Evolutionary conservation across 2,888 invertebrate species (phyloP), one percentile per base, ranked within the genome.

Genomic region (Ochropleura leucogaster): DNA sequence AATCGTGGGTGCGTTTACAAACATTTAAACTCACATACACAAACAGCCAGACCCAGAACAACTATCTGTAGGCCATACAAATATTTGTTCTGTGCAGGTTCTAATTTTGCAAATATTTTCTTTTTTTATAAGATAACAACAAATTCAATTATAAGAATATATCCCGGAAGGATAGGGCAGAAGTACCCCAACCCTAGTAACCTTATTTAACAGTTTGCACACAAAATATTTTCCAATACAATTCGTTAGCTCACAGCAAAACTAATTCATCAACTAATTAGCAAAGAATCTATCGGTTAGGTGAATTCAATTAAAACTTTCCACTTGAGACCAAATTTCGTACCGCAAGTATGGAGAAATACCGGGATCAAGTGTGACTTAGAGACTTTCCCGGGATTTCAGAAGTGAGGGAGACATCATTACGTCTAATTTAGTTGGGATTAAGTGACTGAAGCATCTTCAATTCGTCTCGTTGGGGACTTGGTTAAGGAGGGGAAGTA

Each of bases 241-340:
- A 10, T 12, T 55, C 20, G 53, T 42, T 20, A 51, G 46, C n/a
- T 57, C 40, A 65, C 73, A 72, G 74, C 67, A 85, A 88, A 85
- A 86, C 83, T 83, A 85, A 85, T 83, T 78, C 73, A 67, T 62
- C 65, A 85, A 90, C 85, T 90, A 92, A 93, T 94, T 91, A 91
- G 86, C 89, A 91, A 92, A 92, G 91, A 91, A 93, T 91, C 88
- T 80, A 88, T 89, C 82, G 89, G 81, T 86, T 83, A 89, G 84
- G 89, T 90, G 84, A 87, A 92, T 92, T 93, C 92, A 93, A 94
- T 94, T 93, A 92, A 93, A 94, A 94, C 88, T 93, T 94, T 74
- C 63, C 74, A 71, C 81, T 74, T 74, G 74, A 86, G 88, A 90
- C 87, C 83, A 89, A 90, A 89, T 89, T 83, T 72, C 74, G 69